Evolutionary conservation across 2,113 vertebrate genomes (phyloP), one percentile per base, ranked within the genome.

Genomic region (Vombatus ursinus): DNA sequence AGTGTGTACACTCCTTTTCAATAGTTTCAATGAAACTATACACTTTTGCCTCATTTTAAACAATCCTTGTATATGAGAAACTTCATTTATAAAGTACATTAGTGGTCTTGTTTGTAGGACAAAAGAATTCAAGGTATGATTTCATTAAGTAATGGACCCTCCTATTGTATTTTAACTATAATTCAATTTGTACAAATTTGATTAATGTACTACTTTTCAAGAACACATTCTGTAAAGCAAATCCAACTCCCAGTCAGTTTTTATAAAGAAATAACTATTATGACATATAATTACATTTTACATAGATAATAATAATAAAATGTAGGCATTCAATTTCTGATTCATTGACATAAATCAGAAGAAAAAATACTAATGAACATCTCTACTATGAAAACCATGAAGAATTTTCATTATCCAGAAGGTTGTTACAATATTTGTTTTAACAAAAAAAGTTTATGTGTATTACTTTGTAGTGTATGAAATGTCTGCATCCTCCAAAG

Each of bases 21-120:
- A 57, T 22, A 57, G 25, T 61, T 91, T 44, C 47, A 77, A 53
- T 47, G 54, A 95, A 97, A 92, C 51, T 50, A 25, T 61, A 54
- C 26, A 9, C 68, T 89, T n/a, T 0, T 14, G 48, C 84, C 19
- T 50, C 31, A 52, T 25, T 12, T 92, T 3, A 92, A 89, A 14
- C 51, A 94, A 92, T 28, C 37, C 1, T 12, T 57, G 44, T 16
- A 47, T 0, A 22, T 44, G 19, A 84, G 68, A 84, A 44, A 7
- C 0, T 84, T 44, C n/a, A 84, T 84, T 84, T 44, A 84, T 84
- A 22, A 84, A n/a, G n/a, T 84, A 44, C 1, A 77, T n/a, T 22
- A 44, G 5, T 44, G 4, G 68, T 8, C 68, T 44, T 44, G 2
- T n/a, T 44, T 44, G 16, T 44, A 44, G 16, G 37, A 22, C 68